Base-by-base conservation (phyloP, 2,797 vertebrate species). In the Parauchenoglanis punctatus region DNA sequence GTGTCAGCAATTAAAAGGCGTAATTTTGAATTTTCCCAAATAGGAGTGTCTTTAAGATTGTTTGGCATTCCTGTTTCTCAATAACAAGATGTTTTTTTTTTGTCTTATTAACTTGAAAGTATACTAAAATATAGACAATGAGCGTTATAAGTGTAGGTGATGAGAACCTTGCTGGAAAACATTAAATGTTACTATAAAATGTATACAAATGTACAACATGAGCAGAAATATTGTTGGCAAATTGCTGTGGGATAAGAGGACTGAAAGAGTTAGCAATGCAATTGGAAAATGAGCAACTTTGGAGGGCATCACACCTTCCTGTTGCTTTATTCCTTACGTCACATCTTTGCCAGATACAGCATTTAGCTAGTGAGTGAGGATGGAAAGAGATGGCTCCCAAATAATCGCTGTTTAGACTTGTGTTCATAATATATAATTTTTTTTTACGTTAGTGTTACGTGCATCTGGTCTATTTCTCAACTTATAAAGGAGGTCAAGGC, bases 401-500 rank as follows among this genome's bases (percentile, higher is more conserved):
- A 84, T 81, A 86, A 46, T 75, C 56, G 31, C 12, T 84, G 73
- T 88, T 28, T 90, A 83, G n/a, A 78, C 23, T 54, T 77, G 80
- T 86, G 28, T 49, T 68, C 75, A 44, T 40, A 81, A 67, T 83
- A n/a, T 81, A 65, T 89, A 52, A 46, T 82, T 63, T 58, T 35
- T 85, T 81, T 87, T 63, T 76, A 73, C 67, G 25, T 83, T 77
- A 84, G n/a, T 86, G 78, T 90, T 90, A 15, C 87, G 77, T 89
- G 80, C 84, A 35, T 83, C 75, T 93, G 91, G 93, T 92, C 92
- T 92, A 92, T 92, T 84, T 90, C 90, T 93, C 92, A 25, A 83
- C 92, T 90, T 85, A 90, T 92, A 87, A 93, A 86, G 81, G 61
- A 20, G 91, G 92, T 92, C 93, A 86, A 52, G 88, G 88, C 88